These are phyloP conservation scores for Coptotermes formosanus DNA, from an alignment of 1,140 invertebrate species.

Conservation along the genomic window DNA sequence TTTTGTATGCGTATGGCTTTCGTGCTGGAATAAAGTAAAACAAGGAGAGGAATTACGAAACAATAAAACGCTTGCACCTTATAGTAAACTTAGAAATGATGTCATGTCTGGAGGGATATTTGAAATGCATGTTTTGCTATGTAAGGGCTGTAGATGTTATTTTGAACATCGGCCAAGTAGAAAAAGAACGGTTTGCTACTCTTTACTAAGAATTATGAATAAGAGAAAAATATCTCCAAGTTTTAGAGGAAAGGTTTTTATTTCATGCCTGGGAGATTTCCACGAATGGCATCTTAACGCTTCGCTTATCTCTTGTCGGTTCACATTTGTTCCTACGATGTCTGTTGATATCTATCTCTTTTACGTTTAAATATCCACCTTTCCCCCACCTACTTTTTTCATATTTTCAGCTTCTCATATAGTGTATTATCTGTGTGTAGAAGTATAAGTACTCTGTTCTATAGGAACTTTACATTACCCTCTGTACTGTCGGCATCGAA, in stretches of 20 bases:
- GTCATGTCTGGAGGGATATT: neutral
- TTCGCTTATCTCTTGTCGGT: slow-evolving; percentile 10
- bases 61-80: neutral
- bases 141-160: neutral
- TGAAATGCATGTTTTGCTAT: neutral
- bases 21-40: neutral
- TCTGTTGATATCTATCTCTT: neutral
- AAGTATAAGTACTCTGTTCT: neutral
- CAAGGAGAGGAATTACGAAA: neutral
- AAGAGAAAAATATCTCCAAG: neutral
- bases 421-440: neutral
- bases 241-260: neutral
- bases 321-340: neutral
- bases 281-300: slow-evolving; percentile 17
- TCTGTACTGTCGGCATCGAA: neutral
- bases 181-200: neutral
- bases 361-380: neutral
- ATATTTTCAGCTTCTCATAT: neutral
- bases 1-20: neutral
- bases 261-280: neutral
- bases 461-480: neutral
- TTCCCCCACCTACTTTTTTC: neutral
- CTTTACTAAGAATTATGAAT: neutral
- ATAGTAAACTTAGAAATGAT: neutral
- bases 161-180: neutral